Conservation (phyloP, 2,797 vertebrate genomes). For the Corythornis leucogaster region DNA sequence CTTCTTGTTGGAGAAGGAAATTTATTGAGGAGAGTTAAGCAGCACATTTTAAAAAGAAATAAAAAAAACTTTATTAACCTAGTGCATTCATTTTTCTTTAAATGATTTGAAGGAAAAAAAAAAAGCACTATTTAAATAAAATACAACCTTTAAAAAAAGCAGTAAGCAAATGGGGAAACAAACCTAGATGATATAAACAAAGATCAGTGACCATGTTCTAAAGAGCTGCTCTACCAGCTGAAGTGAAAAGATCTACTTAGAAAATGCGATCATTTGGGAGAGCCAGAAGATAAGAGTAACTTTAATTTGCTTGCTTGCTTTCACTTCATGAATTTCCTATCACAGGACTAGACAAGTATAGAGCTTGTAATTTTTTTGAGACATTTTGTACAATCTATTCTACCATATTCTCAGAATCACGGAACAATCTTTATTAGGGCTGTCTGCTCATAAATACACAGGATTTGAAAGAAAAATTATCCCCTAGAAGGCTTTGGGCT, state of each 20-base stretch:
- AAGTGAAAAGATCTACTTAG: neutral
- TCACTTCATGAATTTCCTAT: neutral
- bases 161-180: neutral
- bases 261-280: neutral
- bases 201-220: neutral
- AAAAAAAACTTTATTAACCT: slow-evolving; percentile 31
- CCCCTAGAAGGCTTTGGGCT: neutral
- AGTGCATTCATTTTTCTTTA: neutral
- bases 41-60: neutral
- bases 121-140: slow-evolving; percentile 13
- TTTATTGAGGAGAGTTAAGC: neutral
- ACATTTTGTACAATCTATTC: neutral
- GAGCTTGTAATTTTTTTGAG: neutral
- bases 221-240: neutral
- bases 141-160: neutral
- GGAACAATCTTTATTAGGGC: neutral
- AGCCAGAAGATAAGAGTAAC: neutral
- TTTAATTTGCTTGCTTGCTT: neutral
- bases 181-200: neutral
- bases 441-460: neutral
- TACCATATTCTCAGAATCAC: neutral
- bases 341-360: neutral
- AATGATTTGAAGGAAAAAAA: neutral
- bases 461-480: neutral
- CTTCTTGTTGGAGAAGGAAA: neutral